Base-by-base conservation (phyloP, 2,113 vertebrate genomes). In the Mirounga angustirostris region DNA sequence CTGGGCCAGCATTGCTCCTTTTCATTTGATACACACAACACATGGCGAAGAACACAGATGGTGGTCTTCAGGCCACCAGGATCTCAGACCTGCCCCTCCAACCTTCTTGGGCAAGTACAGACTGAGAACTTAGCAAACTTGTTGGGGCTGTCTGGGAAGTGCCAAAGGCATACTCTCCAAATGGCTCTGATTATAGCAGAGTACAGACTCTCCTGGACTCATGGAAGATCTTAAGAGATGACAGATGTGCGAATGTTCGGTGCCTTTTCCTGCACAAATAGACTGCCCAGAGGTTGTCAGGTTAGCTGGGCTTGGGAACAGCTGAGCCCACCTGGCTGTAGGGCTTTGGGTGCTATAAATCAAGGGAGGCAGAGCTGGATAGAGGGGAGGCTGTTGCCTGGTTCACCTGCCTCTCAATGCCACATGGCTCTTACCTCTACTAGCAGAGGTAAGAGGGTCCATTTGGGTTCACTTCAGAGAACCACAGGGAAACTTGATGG, bases 221-320 rank as follows among this genome's bases (percentile, higher is more conserved):
- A 0, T 1, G 19, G 28, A 40, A 40, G 19, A 4, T 50, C 59
- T 54, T 76, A 26, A 26, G 36, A 63, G 24, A 26, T 33, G n/a
- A 16, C 22, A 22, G 76, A 59, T 26, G 52, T 33, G 24, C 0
- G 0, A 21, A 19, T 21, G 19, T 26, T 16, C 5, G 6, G 8
- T 13, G 11, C 14, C 52, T 71, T 61, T 78, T 50, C 76, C 19
- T 56, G 67, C 14, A 0, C 52, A 9, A 4, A 46, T 18, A 10
- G 40, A 61, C 58, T 71, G 28, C 13, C 12, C 46, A 24, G 36
- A 56, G 56, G 26, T 13, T 26, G 40, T 52, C 4, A 8, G 58
- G 71, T 56, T 12, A 36, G 79, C 30, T 76, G 50, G 78, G 9
- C n/a, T 19, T 46, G 43, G 40, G 52, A 69, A 59, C 26, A 22